Base-by-base conservation (phyloP, 2,113 vertebrate species). In the Varanus salvator region DNA sequence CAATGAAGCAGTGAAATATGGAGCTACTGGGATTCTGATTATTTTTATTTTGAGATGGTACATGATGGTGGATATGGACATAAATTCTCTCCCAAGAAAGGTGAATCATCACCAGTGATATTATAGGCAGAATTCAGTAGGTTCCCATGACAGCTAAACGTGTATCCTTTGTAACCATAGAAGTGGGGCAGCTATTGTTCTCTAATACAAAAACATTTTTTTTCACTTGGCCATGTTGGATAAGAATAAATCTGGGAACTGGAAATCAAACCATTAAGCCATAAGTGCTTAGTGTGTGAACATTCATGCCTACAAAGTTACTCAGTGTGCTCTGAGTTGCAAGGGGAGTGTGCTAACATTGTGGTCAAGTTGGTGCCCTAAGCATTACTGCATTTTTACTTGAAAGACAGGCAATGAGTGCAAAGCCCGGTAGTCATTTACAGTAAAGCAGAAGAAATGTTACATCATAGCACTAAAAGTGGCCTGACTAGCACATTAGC, bases 241-340 rank as follows among this genome's bases (percentile, higher is more conserved):
- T 85, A 85, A 85, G 15, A 94, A 95, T 84, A 78, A 92, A 94
- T n/a, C 86, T 93, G 91, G 94, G 95, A 96, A 96, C 91, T 76
- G 91, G 93, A 93, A 93, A 15, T 3, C 12, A 74, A 78, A 11
- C 29, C 57, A 17, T 92, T 88, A 95, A 91, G 91, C 93, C 94
- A 95, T 31, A 54, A 17, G 19, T 84, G 82, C 77, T 27, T 91
- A 64, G 34, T 85, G 3, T 80, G 82, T 57, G 93, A 85, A 93
- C 91, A 94, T 66, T 31, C 89, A 93, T 89, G 81, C 50, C 81
- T 19, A 31, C 57, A 84, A 6, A 25, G 84, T 96, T 96, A 92
- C 0, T 25, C 94, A 96, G 96, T 27, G 68, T 87, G 82, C 85
- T 85, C 91, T 86, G 72, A 91, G 84, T 90, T 92, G 87, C 72